Evolutionary conservation across 1,140 invertebrate genomes (phyloP).

Genomic region (Riptortus pedestris): DNA sequence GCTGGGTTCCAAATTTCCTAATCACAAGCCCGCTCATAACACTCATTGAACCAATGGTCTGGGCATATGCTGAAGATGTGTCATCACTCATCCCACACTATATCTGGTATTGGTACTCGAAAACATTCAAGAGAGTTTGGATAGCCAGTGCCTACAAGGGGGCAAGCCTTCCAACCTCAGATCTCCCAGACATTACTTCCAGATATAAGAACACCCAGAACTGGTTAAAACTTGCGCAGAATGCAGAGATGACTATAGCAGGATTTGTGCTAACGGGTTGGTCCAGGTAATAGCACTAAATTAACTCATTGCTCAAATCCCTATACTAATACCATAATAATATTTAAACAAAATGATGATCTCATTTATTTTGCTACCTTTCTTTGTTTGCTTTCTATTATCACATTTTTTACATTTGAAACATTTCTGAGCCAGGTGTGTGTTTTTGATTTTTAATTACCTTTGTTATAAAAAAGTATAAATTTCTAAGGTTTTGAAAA

Average conservation of each 20-base stretch:
- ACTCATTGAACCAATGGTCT: constrained; percentile 45
- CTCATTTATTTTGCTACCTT: no score
- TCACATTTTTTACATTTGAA: no score
- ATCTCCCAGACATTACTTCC: constrained; percentile 42
- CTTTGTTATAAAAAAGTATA: no score
- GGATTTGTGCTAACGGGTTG: constrained; percentile 31
- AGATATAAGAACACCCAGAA: constrained; percentile 35
- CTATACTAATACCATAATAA: no score
- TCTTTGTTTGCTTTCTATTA: no score
- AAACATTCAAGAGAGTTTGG: constrained; percentile 40
- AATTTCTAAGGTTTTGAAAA: no score
- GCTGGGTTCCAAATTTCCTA: constrained; percentile 38
- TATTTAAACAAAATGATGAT: no score
- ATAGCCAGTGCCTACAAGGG: constrained; percentile 54
- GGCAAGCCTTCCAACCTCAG: constrained; percentile 41
- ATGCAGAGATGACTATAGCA: constrained; percentile 12
- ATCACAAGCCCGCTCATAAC: constrained; percentile 37
- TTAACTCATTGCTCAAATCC: no score
- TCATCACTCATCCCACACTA: neutral
- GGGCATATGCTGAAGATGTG: constrained; percentile 32
- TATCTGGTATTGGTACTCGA: constrained; percentile 19
- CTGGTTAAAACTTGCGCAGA: constrained; percentile 26
- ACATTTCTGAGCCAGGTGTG: no score
- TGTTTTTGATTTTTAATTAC: no score
- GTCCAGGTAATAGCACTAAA: constrained; percentile 27